Percentiles rank a stretch among this genome's conserved stretches.
These are phyloP conservation scores for Martes martes DNA, from an alignment of 2,113 vertebrate species.

Conservation along the genomic window DNA sequence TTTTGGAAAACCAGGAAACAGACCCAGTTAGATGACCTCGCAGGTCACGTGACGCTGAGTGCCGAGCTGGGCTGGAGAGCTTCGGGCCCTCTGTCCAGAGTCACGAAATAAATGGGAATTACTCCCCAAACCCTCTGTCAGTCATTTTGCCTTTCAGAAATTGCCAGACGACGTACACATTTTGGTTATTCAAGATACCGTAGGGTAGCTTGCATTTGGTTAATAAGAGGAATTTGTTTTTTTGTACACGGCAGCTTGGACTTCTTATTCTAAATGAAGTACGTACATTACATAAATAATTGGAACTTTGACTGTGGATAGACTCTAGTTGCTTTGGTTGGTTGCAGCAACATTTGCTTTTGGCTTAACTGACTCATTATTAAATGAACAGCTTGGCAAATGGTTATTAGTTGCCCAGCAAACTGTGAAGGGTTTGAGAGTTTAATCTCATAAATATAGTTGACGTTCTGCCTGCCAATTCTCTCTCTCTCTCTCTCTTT, in stretches of 20 bases:
- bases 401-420: slow-evolving; percentile 72
- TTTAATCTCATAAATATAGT: slow-evolving; percentile 76
- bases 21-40: background rate
- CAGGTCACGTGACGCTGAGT: background rate
- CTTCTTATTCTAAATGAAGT: slow-evolving; percentile 8
- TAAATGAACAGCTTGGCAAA: slow-evolving; percentile 73
- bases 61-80: background rate
- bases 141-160: background rate
- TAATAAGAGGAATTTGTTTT: background rate
- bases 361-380: slow-evolving; percentile 72
- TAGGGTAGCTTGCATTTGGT: background rate
- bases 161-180: background rate
- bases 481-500: background rate
- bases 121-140: background rate
- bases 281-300: background rate
- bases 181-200: background rate
- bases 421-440: slow-evolving; percentile 68
- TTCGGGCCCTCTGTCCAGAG: background rate
- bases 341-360: slow-evolving; percentile 60
- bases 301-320: background rate
- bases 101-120: background rate
- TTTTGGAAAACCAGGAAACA: background rate
- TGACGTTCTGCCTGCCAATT: slow-evolving; percentile 63
- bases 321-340: background rate
- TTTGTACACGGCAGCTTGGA: background rate